These are phyloP conservation scores for Cyprinella venusta DNA, from an alignment of 2,797 vertebrate species.

Conservation along the genomic window DNA sequence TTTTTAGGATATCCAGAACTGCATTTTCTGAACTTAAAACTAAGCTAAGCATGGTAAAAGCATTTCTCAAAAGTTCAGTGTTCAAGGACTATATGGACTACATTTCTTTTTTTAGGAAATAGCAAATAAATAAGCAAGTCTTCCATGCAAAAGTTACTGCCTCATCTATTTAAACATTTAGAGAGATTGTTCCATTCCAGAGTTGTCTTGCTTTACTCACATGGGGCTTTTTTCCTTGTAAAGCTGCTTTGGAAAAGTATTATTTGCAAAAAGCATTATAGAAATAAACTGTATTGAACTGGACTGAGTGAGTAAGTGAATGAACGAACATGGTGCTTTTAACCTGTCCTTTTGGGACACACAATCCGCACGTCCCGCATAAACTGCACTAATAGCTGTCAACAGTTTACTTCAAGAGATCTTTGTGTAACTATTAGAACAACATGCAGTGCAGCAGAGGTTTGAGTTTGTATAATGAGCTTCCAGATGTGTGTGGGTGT, in stretches of 20 bases:
- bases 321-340: not conserved
- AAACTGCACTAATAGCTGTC: conserved; percentile 30
- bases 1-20: conserved; percentile 6
- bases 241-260: conserved; percentile 14
- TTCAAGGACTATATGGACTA: not conserved
- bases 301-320: not conserved
- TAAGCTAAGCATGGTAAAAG: not conserved
- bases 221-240: not conserved
- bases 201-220: not conserved
- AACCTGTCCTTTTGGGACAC: conserved; percentile 19
- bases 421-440: conserved; percentile 36
- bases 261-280: not conserved
- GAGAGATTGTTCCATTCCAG: not conserved
- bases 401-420: conserved; percentile 34
- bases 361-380: not conserved
- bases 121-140: not conserved
- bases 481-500: conserved; percentile 46
- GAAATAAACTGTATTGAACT: not conserved
- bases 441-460: conserved; percentile 39
- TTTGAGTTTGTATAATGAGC: conserved; percentile 17
- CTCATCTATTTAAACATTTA: not conserved
- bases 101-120: not conserved
- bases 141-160: not conserved
- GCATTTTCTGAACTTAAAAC: conserved; percentile 25
- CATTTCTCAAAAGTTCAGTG: not conserved